Evolutionary conservation across 2,113 vertebrate species (phyloP).

Genomic region (Phasianus colchicus): DNA sequence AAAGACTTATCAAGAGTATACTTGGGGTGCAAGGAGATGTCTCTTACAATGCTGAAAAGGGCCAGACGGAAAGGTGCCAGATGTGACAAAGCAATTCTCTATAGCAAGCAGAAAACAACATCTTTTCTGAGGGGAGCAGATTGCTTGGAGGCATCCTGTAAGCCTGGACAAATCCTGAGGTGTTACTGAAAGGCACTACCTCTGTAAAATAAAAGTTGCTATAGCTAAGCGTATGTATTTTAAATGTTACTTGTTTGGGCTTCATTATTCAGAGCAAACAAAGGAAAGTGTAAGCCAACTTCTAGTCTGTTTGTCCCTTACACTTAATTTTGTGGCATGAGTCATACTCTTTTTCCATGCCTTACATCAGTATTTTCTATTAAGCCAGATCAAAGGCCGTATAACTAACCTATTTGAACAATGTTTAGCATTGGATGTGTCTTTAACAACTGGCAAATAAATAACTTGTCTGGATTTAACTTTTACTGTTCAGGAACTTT

Average conservation of each 20-base stretch:
- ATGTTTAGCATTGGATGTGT: background rate
- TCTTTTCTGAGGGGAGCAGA: background rate
- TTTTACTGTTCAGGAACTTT: background rate
- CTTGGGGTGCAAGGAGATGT: background rate
- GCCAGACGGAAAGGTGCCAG: background rate
- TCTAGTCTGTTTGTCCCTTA: background rate
- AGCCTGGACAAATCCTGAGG: background rate
- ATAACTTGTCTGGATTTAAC: background rate
- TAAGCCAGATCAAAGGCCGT: fast-evolving
- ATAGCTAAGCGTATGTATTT: background rate
- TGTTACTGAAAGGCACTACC: background rate
- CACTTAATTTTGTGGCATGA: background rate
- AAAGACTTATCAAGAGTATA: background rate
- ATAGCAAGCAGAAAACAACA: background rate
- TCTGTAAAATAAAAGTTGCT: background rate
- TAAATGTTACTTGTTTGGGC: background rate
- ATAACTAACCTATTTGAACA: background rate
- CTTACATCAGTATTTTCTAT: background rate
- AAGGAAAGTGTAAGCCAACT: background rate
- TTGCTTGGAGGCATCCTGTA: background rate
- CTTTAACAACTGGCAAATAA: background rate
- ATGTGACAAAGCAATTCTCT: background rate
- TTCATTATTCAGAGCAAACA: background rate
- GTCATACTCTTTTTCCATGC: background rate
- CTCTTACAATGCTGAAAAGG: background rate